Base-by-base conservation (phyloP, 2,113 vertebrate genomes). In the Alouatta palliata region DNA sequence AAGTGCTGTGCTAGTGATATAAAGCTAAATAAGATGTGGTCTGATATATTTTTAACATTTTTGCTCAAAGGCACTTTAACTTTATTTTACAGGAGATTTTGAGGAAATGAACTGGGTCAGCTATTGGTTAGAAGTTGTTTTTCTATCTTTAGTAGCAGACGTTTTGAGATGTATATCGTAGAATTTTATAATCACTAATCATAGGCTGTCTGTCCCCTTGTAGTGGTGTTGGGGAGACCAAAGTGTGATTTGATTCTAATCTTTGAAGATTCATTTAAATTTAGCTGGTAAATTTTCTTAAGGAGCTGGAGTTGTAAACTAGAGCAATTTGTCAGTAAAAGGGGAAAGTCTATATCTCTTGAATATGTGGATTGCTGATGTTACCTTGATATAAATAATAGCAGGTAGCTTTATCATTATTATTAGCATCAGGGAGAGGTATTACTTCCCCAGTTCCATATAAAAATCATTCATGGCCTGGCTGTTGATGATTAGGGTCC, bases 21-120 rank as follows among this genome's bases (percentile, higher is more conserved):
- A 89, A 49, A 96, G 77, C 71, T 77, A 95, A 84, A 32, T 93
- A 71, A 85, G 79, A 47, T 77, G 32, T 86, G 6, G 23, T 77
- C 27, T 94, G 3, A 30, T 49, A 8, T 45, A 54, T 81, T 87
- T 77, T 94, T 87, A 64, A 2, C 94, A 13, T 84, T 95, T 70
- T 6, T 95, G 70, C 37, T 97, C 8, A 40, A 54, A 95, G 86
- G 32, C 56, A 76, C 30, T 17, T 21, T 61, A 71, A 70, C 88
- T 6, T 92, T 83, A 77, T 23, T 45, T 91, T 90, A 45, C 19
- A 54, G 40, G 25, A 54, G 13, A 25, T 61, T 90, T 94, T 81
- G 47, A 81, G 52, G 35, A 95, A 84, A 43, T 66, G 70, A 52
- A 92, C 11, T 81, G 47, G 12, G 25, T 71, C 40, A 82, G 14